Conservation (phyloP, 1,140 invertebrate genomes). For the Reticulitermes speratus region DNA sequence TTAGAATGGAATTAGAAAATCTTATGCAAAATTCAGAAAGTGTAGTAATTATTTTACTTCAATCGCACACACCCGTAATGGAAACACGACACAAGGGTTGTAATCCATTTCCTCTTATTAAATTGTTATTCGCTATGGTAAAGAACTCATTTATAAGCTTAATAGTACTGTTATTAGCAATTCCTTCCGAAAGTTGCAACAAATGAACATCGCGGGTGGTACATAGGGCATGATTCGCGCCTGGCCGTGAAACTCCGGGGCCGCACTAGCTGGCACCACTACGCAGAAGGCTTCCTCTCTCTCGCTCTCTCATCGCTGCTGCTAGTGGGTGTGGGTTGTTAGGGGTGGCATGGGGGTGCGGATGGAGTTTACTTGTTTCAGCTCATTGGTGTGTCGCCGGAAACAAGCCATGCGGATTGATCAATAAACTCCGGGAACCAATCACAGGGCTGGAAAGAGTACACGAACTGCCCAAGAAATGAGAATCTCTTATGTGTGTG, state of each 20-base stretch:
- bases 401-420: constrained; percentile 23
- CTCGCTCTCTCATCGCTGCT: neutral
- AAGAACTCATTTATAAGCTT: constrained; percentile 12
- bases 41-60: no score
- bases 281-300: neutral
- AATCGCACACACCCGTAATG: neutral
- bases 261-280: neutral
- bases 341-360: constrained; percentile 14
- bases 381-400: constrained; percentile 27
- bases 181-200: neutral
- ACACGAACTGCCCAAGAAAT: neutral
- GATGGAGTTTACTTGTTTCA: constrained; percentile 19
- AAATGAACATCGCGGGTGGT: constrained; percentile 4
- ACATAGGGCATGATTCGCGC: neutral
- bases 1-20: no score
- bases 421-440: constrained; percentile 21
- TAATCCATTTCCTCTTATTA: neutral
- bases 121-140: constrained; percentile 8
- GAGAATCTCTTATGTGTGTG: neutral
- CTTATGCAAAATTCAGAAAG: no score
- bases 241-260: neutral
- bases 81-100: neutral
- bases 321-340: neutral
- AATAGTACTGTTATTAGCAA: neutral
- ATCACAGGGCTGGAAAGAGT: constrained; percentile 8